phyloP scores from a whole-genome alignment of 2,888 invertebrate genomes.

The Oscheius sp. region DNA sequence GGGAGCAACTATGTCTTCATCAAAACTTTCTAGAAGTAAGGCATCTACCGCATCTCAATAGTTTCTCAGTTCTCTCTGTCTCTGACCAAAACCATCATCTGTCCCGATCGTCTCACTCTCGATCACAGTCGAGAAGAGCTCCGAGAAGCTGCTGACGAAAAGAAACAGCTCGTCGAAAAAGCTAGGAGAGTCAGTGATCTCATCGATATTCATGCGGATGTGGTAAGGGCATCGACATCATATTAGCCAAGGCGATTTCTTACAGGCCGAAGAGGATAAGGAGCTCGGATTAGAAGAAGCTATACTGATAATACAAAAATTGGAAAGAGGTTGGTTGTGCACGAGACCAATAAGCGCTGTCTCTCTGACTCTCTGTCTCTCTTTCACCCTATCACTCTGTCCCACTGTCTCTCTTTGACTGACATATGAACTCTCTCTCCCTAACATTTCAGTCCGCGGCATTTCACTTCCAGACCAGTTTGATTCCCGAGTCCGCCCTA shows the following conservation, averaged over 20 bases:
- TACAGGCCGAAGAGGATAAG: slow-evolving; percentile 41
- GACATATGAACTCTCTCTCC: too few relatives aligned
- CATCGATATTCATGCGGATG: slow-evolving; percentile 18
- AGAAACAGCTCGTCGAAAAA: neutral
- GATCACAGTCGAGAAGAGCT: slow-evolving; percentile 4
- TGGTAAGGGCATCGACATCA: neutral
- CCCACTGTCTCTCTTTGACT: too few relatives aligned
- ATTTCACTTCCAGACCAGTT: too few relatives aligned
- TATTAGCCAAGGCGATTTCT: neutral
- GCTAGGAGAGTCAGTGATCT: slow-evolving; percentile 8
- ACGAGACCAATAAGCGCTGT: too few relatives aligned
- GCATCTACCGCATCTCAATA: neutral
- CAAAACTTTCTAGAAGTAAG: slow-evolving; percentile 1
- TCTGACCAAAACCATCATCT: slow-evolving; percentile 7
- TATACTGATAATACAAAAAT: slow-evolving; percentile 59
- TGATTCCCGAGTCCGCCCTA: too few relatives aligned
- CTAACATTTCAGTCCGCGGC: too few relatives aligned
- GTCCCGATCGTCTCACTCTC: slow-evolving; percentile 1
- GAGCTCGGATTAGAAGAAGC: slow-evolving; percentile 63
- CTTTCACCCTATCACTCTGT: too few relatives aligned
- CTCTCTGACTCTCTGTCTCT: too few relatives aligned
- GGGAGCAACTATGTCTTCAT: neutral
- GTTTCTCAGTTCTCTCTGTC: slow-evolving; percentile 11
- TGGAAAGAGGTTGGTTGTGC: slow-evolving; percentile 56
- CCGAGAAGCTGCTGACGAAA: slow-evolving; percentile 19